Base-by-base conservation (phyloP, 2,888 invertebrate species). In the Meloe dianella region DNA sequence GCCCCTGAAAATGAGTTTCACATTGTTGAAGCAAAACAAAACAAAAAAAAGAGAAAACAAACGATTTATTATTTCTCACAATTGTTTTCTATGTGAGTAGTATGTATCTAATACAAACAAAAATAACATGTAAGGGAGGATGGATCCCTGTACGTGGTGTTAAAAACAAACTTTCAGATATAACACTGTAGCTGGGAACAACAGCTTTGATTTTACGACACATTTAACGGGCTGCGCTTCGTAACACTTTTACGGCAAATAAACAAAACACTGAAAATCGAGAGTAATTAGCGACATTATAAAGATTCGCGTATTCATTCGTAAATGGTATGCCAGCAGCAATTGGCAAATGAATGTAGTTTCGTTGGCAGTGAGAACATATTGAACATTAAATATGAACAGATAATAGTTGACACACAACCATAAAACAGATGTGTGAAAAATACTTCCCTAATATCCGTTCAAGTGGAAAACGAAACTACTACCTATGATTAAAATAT, bases 381-480 rank as follows among this genome's bases (percentile, higher is more conserved):
- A 24, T 24, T 54, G 24, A 54, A 54, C 24, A 54, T 20, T 51
- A 41, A 41, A 41, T 38, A n/a, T 41, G 41, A 17, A 47, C 20
- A 47, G 2, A n/a, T n/a, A 4, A 20, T 9, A 22, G 17, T 8
- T 4, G 24, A 54, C 54, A 54, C 54, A 54, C 54, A 14, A 24
- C 22, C 54, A 41, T 14, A 51, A 54, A 73, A 78, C 80, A 80
- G 79, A 79, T 80, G 80, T 81, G 80, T 78, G 79, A 80, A 80
- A 80, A 78, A 78, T 79, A 77, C 66, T 64, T 75, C 73, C 54
- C 78, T 76, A 78, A 77, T 73, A 75, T 68, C 70, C 65, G 73
- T 70, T 77, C 80, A 79, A 80, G 79, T 77, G 80, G 79, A 78
- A 80, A 81, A 82, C 81, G 81, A 81, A 80, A 79, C 75, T 73